A percentile compares a stretch with the other conserved stretches of the same genome.
phyloP scores from a whole-genome alignment of 2,888 invertebrate genomes.

The Tupiocoris notatus region DNA sequence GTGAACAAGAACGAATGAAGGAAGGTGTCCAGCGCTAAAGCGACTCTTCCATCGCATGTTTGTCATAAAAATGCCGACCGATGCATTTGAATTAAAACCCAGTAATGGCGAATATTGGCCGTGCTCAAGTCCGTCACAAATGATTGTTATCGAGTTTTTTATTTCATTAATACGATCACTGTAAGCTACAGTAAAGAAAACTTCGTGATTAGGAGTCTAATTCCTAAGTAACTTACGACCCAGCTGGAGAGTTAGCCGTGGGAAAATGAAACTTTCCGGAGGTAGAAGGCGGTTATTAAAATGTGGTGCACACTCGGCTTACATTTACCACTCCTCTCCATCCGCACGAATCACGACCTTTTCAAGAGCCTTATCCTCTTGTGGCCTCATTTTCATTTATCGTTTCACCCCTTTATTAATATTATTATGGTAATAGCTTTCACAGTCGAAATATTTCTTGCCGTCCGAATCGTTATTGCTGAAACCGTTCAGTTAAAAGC shows the following conservation, averaged over 20 bases:
- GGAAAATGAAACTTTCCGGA: slow-evolving; percentile 14
- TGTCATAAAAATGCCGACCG: too few relatives aligned
- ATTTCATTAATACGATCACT: too few relatives aligned
- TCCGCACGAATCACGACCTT: neutral
- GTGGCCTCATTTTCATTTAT: neutral
- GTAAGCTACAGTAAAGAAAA: neutral
- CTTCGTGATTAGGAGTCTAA: slow-evolving; percentile 22
- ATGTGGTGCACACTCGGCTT: slow-evolving; percentile 24
- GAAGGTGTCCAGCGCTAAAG: too few relatives aligned
- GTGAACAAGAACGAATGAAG: too few relatives aligned
- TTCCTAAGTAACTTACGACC: slow-evolving; percentile 10
- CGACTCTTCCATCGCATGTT: too few relatives aligned
- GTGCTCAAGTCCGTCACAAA: too few relatives aligned
- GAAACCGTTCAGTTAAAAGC: too few relatives aligned
- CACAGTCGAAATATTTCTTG: too few relatives aligned
- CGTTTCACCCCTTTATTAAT: neutral
- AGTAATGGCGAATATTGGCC: too few relatives aligned
- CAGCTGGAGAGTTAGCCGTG: slow-evolving; percentile 13
- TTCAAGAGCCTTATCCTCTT: neutral
- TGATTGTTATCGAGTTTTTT: too few relatives aligned
- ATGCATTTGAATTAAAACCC: too few relatives aligned
- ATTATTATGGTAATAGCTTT: neutral
- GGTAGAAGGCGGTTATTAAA: slow-evolving; percentile 5
- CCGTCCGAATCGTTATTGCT: too few relatives aligned
- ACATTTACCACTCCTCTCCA: neutral